phyloP scores from a whole-genome alignment of 2,888 invertebrate genomes.

The Drepana falcataria region DNA sequence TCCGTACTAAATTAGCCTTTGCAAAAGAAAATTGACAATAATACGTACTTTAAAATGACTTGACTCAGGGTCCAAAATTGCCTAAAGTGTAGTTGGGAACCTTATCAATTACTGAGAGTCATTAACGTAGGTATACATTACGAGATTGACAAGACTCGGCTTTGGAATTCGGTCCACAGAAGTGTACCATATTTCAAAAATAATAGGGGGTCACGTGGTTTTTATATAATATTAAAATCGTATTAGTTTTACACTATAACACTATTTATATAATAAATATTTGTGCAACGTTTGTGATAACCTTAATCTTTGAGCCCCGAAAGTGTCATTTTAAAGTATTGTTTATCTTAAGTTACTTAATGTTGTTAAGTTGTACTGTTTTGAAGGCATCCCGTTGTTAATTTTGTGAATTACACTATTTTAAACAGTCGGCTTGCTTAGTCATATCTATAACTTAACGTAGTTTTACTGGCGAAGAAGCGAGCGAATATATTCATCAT shows the following conservation, averaged over 20 bases:
- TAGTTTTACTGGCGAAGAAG: constrained; percentile 55
- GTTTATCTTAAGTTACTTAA: constrained; percentile 55
- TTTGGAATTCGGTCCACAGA: background rate
- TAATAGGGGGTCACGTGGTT: too few species aligned
- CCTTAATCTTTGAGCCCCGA: constrained; percentile 13
- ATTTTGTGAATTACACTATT: constrained; percentile 62
- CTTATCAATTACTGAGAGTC: constrained; percentile 5
- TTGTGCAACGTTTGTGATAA: constrained; percentile 15
- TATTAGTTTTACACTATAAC: background rate
- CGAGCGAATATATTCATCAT: constrained; percentile 43
- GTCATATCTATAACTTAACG: constrained; percentile 51
- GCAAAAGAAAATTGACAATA: constrained; percentile 29
- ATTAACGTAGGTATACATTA: background rate
- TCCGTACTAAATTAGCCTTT: constrained; percentile 11
- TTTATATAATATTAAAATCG: background rate
- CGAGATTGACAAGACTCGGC: background rate
- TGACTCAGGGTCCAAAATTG: constrained; percentile 6
- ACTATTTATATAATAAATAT: constrained; percentile 11
- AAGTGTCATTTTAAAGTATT: constrained; percentile 45
- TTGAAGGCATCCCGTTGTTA: constrained; percentile 76
- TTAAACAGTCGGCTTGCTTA: constrained; percentile 67
- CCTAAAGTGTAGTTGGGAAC: constrained; percentile 8
- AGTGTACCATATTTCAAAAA: background rate
- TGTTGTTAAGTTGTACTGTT: constrained; percentile 76
- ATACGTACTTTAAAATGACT: constrained; percentile 29